Evolutionary conservation across 2,113 vertebrate genomes (phyloP).

Genomic region (Phoxinus phoxinus): DNA sequence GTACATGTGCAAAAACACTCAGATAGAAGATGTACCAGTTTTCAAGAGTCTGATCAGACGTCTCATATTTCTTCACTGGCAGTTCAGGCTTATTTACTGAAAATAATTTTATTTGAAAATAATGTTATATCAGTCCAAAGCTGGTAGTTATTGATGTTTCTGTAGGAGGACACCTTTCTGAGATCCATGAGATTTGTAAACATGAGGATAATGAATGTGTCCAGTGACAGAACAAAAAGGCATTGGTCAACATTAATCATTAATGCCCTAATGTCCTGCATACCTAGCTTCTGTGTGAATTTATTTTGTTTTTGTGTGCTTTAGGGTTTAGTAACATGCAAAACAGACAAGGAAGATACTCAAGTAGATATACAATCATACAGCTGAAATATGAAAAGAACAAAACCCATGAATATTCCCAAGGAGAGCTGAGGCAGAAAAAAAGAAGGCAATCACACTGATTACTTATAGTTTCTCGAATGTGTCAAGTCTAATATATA

Average conservation of each 20-base stretch:
- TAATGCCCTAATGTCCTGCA: neutral
- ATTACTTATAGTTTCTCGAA: neutral
- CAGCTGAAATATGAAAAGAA: no score
- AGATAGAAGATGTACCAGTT: neutral
- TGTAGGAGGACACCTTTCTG: neutral
- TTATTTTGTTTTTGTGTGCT: no score
- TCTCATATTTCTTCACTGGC: neutral
- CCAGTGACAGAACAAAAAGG: neutral
- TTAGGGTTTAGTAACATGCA: no score
- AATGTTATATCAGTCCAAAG: neutral
- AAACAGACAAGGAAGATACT: no score
- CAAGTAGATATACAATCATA: no score
- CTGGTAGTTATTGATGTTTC: neutral
- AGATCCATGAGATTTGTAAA: neutral
- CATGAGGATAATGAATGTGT: neutral
- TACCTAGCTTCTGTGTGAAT: no score
- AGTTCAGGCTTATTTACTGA: neutral
- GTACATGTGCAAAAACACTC: neutral
- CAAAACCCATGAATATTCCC: neutral
- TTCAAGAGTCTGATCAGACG: neutral
- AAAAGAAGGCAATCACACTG: neutral
- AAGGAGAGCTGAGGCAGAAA: neutral
- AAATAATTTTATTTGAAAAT: neutral
- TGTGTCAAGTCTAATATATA: neutral
- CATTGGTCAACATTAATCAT: neutral